Base-by-base conservation (phyloP, 1,140 invertebrate genomes). In the Atta texana region DNA sequence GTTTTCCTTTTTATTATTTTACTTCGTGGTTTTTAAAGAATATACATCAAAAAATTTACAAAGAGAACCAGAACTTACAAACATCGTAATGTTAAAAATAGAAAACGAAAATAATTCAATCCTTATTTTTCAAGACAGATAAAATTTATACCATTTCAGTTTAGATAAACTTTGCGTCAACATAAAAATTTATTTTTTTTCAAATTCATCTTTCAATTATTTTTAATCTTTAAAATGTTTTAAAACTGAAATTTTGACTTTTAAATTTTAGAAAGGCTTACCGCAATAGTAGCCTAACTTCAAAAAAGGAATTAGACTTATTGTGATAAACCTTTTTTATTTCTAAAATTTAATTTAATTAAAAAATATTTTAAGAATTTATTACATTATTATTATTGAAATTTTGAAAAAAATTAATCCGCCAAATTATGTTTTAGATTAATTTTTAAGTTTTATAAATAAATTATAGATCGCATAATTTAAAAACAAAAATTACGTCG, bases 11-110 rank as follows among this genome's bases (percentile, higher is more conserved):
- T 10, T 44, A 3, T 49, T 64, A 64, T 31, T 66, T 66, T 49
- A 77, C 7, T 80, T 39, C 0, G 24, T 3, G 28, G 39, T 21
- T 28, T 77, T 49, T 21, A 21, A 21, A 3, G 39, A 31, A 39
- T 39, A 12, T 14, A 24, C 55, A 21, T 44, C 39, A 28, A 57
- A 57, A 81, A 69, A 81, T 68, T 69, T 21, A 24, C 14, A 21
- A 16, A 18, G 18, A 39, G 28, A 12, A 59, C 8, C 2, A 44
- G 8, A 61, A 28, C 2, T 31, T 16, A 7, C 5, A n/a, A 61
- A 18, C 21, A 39, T 44, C 16, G 16, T 14, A 18, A 66, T 21
- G 10, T 10, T 28, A 74, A 34, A 44, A 49, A 77, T 5, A 18
- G 18, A 31, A 31, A 31, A 77, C 3, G 2, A 31, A 31, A 31